Base-by-base conservation (phyloP, 2,888 invertebrate species). In the Sarcophaga rosellei region DNA sequence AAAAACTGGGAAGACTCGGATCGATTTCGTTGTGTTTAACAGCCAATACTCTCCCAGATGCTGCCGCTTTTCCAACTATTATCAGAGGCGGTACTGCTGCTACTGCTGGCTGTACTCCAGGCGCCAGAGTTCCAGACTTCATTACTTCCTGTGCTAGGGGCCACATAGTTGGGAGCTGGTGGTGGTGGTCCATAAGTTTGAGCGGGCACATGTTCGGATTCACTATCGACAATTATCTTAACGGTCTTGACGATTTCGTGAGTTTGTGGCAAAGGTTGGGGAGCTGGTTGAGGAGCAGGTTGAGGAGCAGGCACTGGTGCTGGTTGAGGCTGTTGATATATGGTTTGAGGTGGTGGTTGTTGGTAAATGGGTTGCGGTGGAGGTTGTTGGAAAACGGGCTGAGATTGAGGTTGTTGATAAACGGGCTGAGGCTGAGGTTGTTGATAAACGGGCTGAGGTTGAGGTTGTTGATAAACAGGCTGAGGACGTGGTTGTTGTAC, bases 391-490 rank as follows among this genome's bases (percentile, higher is more conserved):
- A 74, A 87, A 44, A 57, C 11, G n/a, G 82, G 79, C 61, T 65
- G 80, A 17, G 84, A 84, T 68, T 84, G 83, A 21, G 80, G 74
- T 45, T 85, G 87, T 25, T 61, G 75, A 6, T 70, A 35, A 4
- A 68, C n/a, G 3, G 80, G 66, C n/a, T 77, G 73, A 10, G 47
- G 78, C 44, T 25, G 81, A 6, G 66, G 12, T 23, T 70, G 59
- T 59, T 84, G 83, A 85, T 88, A 59, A 69, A 88, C 85, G 15
- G 91, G 90, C 25, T 87, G 45, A 45, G 88, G 53, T 90, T 90
- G 66, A 87, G 87, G 35, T 87, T 89, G 80, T 88, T 89, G 78
- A 89, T 91, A 87, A 88, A 88, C 79, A 85, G 83, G 47, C 61
- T 89, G 63, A 88, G 90, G 73, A 5, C n/a, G 57, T 17, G 15